phyloP scores from a whole-genome alignment of 2,888 invertebrate species.

The Hypercompe scribonia region DNA sequence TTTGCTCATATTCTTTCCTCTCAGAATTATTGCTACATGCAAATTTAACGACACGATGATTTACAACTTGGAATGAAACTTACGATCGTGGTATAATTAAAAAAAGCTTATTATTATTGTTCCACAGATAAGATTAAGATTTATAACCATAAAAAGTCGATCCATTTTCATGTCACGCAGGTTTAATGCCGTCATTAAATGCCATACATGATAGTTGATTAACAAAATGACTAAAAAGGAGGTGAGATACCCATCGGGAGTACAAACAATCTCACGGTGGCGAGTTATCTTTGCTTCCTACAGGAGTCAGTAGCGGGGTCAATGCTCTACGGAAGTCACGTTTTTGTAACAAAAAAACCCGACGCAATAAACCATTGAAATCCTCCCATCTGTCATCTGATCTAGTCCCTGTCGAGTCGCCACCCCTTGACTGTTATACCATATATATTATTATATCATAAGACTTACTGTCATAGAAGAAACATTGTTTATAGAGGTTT shows the following conservation, averaged over 20 bases:
- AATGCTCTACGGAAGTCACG: slow-evolving; percentile 73
- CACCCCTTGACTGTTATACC: slow-evolving; percentile 67
- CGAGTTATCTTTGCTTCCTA: slow-evolving; percentile 68
- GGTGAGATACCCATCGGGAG: slow-evolving; percentile 67
- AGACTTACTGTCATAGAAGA: slow-evolving; percentile 76
- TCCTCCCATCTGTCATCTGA: slow-evolving; percentile 80
- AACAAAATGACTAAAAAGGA: slow-evolving; percentile 63
- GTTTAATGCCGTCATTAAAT: slow-evolving; percentile 45
- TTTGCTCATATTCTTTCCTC: slow-evolving; percentile 64
- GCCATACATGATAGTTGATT: slow-evolving; percentile 59
- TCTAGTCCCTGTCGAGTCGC: slow-evolving; percentile 60
- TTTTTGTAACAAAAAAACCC: slow-evolving; percentile 70
- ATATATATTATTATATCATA: slow-evolving; percentile 66
- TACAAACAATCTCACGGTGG: slow-evolving; percentile 66
- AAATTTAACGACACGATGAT: slow-evolving; percentile 75
- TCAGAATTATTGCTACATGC: slow-evolving; percentile 73
- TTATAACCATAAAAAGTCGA: slow-evolving; percentile 39
- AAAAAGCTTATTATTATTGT: slow-evolving; percentile 7
- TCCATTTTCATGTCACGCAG: slow-evolving; percentile 44
- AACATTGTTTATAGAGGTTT: slow-evolving; percentile 74
- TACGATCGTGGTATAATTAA: too few relatives aligned
- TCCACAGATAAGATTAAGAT: slow-evolving; percentile 23
- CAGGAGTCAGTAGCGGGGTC: slow-evolving; percentile 76
- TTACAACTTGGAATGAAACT: slow-evolving; percentile 61
- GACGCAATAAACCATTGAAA: slow-evolving; percentile 76